Evolutionary conservation across 2,888 invertebrate species (phyloP).

Genomic region (Dasysyrphus tricinctus): DNA sequence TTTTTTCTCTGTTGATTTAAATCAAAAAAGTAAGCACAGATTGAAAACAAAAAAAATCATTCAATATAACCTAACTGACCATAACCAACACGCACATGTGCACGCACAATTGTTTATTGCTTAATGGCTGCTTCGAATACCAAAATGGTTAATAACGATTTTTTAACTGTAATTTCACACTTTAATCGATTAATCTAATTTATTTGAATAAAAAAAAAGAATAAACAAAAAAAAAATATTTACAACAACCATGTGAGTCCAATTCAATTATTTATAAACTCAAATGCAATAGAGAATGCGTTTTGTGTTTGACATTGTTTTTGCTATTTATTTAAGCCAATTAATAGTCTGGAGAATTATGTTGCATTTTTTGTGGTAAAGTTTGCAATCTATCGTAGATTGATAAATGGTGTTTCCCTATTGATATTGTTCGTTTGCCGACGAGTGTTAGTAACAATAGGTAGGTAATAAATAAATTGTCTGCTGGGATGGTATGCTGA

Average conservation of each 20-base stretch:
- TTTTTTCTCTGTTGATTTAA: slow-evolving; percentile 1
- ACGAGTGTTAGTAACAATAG: no score
- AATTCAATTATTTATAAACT: slow-evolving; percentile 12
- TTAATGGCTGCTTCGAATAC: slow-evolving; percentile 60
- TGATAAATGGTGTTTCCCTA: no score
- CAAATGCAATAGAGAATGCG: slow-evolving; percentile 35
- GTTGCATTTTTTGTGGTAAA: not conserved
- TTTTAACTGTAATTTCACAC: slow-evolving; percentile 41
- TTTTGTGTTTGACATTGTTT: slow-evolving; percentile 5
- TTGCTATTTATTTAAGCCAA: slow-evolving; percentile 40
- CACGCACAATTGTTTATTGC: slow-evolving; percentile 40
- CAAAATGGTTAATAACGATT: slow-evolving; percentile 37
- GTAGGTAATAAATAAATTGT: no score
- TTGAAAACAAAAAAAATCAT: slow-evolving; percentile 45
- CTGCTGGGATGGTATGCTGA: no score
- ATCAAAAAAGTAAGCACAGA: slow-evolving; percentile 44
- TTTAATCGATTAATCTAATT: slow-evolving; percentile 38
- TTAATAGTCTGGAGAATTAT: slow-evolving; percentile 8
- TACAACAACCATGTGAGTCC: not conserved
- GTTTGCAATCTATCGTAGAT: not conserved
- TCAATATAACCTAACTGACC: slow-evolving; percentile 56
- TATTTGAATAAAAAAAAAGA: not conserved
- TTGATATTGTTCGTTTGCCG: no score
- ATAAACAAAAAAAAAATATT: not conserved
- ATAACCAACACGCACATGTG: slow-evolving; percentile 64